phyloP scores from a whole-genome alignment of 1,140 invertebrate genomes.

The Bombus consobrinus region DNA sequence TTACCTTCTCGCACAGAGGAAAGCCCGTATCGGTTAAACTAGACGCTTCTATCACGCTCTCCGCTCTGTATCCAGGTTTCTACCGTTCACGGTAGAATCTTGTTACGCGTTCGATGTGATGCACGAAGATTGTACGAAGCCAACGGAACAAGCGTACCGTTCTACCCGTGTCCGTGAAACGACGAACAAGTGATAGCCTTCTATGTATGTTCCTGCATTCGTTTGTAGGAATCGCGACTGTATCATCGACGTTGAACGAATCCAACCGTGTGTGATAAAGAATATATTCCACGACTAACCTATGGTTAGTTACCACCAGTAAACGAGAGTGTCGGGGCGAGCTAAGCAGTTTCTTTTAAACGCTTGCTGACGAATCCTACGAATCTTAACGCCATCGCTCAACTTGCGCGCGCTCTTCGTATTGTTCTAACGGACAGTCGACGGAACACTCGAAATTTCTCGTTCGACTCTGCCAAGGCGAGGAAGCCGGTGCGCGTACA shows the following conservation, averaged over 20 bases:
- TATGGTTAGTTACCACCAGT: no score
- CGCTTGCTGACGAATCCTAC: background rate
- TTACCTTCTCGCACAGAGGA: background rate
- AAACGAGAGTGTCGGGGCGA: background rate
- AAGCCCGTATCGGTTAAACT: background rate
- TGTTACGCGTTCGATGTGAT: background rate
- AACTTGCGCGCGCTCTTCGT: background rate
- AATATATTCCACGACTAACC: background rate
- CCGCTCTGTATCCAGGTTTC: background rate
- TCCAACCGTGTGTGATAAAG: background rate
- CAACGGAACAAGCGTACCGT: background rate
- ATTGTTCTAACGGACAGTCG: background rate
- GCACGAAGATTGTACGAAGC: background rate
- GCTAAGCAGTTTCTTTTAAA: background rate
- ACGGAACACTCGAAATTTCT: conserved; percentile 2
- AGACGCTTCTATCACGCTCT: background rate
- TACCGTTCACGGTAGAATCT: background rate
- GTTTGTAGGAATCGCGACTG: background rate
- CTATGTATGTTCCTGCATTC: no score
- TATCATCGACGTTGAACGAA: background rate
- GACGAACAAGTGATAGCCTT: background rate
- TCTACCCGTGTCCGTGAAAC: background rate
- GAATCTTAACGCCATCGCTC: background rate
- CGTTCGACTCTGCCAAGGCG: background rate
- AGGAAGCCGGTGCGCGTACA: background rate